phyloP scores from a whole-genome alignment of 2,888 invertebrate species.

The Sphaerophoria rueppellii region DNA sequence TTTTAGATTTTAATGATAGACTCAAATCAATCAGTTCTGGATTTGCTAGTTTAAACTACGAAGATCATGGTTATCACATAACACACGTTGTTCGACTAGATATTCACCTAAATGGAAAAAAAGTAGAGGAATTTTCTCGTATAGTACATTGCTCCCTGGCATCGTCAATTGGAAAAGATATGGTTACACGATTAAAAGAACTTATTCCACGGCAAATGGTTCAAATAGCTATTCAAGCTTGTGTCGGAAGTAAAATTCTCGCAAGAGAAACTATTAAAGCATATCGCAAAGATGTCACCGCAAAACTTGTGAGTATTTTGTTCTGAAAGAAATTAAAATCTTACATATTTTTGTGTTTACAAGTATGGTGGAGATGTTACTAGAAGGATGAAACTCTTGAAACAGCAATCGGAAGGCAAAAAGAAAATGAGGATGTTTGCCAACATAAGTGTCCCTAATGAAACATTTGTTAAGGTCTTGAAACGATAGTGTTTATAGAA shows the following conservation, averaged over 20 bases:
- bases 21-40: constrained; percentile 95
- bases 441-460: constrained; percentile 94
- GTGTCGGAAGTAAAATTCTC: constrained; percentile 89
- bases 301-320: constrained; percentile 89
- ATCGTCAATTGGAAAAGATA: constrained; percentile 85
- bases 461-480: constrained; percentile 96
- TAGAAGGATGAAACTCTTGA: constrained; percentile 93
- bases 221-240: constrained; percentile 93
- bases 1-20: constrained; percentile 96
- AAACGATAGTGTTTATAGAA: constrained; percentile 84
- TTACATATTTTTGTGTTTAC: constrained; percentile 50
- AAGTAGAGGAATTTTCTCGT: constrained; percentile 92
- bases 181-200: constrained; percentile 90
- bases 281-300: constrained; percentile 95
- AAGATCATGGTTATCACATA: constrained; percentile 91
- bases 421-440: constrained; percentile 95
- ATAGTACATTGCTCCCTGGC: constrained; percentile 90
- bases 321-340: background rate
- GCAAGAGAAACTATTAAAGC: constrained; percentile 94
- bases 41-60: constrained; percentile 97
- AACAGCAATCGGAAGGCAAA: constrained; percentile 96
- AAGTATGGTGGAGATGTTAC: constrained; percentile 97
- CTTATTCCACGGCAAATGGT: constrained; percentile 95
- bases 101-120: constrained; percentile 88
- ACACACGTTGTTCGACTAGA: constrained; percentile 91